phyloP scores from a whole-genome alignment of 2,113 vertebrate species.

The Semnornis frantzii region DNA sequence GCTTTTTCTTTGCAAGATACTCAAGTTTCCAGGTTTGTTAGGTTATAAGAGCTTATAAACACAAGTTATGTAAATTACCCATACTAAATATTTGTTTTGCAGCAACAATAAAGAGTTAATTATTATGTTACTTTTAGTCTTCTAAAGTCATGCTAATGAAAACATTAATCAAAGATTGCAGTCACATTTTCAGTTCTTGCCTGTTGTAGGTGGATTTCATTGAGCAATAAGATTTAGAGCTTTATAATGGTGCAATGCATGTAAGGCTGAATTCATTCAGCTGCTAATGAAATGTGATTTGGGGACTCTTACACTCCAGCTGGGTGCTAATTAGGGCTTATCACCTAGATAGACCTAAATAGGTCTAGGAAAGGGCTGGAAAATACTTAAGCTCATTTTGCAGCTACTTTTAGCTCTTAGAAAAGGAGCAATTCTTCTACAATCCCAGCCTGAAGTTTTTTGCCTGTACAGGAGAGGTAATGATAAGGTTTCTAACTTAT shows the following conservation, averaged over 20 bases:
- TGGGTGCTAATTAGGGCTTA: conserved; percentile 24
- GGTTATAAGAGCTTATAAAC: not conserved
- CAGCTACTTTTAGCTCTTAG: not conserved
- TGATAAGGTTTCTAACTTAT: not conserved
- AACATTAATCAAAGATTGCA: conserved; percentile 11
- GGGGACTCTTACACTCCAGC: not conserved
- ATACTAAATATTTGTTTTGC: not conserved
- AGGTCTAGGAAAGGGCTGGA: conserved; percentile 14
- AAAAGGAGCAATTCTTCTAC: not conserved
- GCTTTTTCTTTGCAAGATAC: not conserved
- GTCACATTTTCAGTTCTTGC: not conserved
- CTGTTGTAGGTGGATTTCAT: not conserved
- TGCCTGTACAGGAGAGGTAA: not conserved
- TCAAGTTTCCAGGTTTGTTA: not conserved
- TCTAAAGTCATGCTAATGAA: conserved; percentile 17
- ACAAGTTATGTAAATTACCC: not conserved
- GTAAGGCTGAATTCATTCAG: not conserved
- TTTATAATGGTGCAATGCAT: not conserved
- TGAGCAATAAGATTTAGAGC: conserved; percentile 10
- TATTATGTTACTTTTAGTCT: not conserved
- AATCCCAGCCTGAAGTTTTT: not conserved
- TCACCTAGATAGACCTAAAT: no score
- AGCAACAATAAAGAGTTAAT: not conserved
- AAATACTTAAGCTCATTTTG: conserved; percentile 38
- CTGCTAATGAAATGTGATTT: not conserved